These are phyloP conservation scores for Cantharis rustica DNA, from an alignment of 2,888 invertebrate species.

Conservation along the genomic window DNA sequence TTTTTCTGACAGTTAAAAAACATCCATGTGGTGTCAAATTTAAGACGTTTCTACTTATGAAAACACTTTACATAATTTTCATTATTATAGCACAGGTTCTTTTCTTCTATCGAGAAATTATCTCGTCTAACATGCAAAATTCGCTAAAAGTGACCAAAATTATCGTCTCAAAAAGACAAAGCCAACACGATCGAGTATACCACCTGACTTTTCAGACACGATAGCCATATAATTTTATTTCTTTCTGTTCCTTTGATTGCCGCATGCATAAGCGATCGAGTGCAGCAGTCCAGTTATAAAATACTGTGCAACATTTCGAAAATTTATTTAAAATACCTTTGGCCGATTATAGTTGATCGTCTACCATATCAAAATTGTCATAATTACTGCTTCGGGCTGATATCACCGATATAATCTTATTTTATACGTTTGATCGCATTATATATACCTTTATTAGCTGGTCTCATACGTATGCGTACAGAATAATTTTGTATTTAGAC, in stretches of 20 bases:
- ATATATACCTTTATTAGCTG: constrained; percentile 36
- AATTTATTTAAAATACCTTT: constrained; percentile 4
- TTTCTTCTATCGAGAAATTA: not conserved
- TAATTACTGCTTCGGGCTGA: constrained; percentile 39
- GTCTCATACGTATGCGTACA: constrained; percentile 15
- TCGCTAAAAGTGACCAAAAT: constrained; percentile 5
- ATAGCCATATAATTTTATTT: constrained; percentile 41
- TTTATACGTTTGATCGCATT: constrained; percentile 42
- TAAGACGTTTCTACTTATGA: not conserved
- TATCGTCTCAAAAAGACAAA: constrained; percentile 9
- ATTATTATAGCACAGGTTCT: not conserved
- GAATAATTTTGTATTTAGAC: constrained; percentile 20
- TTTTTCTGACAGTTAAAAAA: not conserved
- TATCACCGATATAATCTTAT: constrained; percentile 44
- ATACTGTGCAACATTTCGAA: constrained; percentile 12
- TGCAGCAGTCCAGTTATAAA: constrained; percentile 32
- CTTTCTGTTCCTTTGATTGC: constrained; percentile 40
- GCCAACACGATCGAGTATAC: constrained; percentile 37
- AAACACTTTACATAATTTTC: not conserved
- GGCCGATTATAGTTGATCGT: constrained; percentile 30
- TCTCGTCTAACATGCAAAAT: not conserved
- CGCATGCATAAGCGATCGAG: constrained; percentile 44
- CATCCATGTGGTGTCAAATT: not conserved
- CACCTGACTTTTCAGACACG: constrained; percentile 42
- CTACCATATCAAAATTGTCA: constrained; percentile 38